Conservation (phyloP, 2,113 vertebrate species). For the Microcebus jonahi region DNA sequence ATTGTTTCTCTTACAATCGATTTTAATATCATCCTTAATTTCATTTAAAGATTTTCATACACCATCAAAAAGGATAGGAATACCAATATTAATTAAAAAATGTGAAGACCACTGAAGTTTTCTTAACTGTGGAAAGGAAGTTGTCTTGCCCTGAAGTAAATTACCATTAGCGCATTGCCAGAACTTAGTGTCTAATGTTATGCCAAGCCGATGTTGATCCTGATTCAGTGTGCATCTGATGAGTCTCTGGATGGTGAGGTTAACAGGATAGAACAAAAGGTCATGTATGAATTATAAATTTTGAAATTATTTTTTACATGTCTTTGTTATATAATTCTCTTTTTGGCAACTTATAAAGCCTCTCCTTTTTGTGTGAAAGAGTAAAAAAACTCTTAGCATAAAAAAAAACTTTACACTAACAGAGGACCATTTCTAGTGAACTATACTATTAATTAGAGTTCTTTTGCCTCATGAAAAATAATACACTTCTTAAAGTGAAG, state of each 20-base stretch:
- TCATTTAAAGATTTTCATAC: not conserved
- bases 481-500: not conserved
- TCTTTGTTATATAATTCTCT: not conserved
- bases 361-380: not conserved
- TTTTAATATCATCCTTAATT: not conserved
- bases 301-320: not conserved
- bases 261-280: not conserved
- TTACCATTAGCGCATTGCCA: not conserved
- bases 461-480: not conserved
- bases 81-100: not conserved
- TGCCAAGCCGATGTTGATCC: accelerated
- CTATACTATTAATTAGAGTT: not conserved
- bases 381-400: not conserved
- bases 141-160: not conserved
- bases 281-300: not conserved
- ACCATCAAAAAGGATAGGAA: not conserved
- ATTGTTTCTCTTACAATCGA: not conserved
- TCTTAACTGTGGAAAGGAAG: not conserved
- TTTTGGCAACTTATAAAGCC: not conserved
- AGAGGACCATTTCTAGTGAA: not conserved
- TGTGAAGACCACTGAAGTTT: not conserved
- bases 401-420: not conserved
- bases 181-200: accelerated
- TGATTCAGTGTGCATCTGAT: accelerated
- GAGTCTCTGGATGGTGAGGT: accelerated